Base-by-base conservation (phyloP, 2,113 vertebrate species). In the Callospermophilus lateralis region DNA sequence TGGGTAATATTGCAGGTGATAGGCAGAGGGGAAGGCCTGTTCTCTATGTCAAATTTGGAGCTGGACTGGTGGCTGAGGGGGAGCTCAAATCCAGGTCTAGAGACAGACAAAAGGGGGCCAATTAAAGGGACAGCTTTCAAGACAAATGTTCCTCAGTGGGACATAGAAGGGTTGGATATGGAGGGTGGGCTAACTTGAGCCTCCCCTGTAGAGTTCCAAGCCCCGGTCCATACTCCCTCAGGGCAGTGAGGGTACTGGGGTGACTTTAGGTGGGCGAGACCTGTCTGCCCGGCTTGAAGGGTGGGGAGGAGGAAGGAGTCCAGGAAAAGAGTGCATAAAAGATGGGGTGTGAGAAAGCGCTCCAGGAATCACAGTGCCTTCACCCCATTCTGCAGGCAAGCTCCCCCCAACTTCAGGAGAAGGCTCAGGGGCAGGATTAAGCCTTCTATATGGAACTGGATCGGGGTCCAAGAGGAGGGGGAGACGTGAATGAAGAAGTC, bases 401-500 rank as follows among this genome's bases (percentile, higher is more conserved):
- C 20, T 58, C 55, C 20, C 20, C 58, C 37, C 37, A 8, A 61
- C 16, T 6, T n/a, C n/a, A 8, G 79, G 61, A 6, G 4, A 7
- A 30, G 34, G 7, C 92, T 89, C 26, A 53, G 45, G 28, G 53
- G 37, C 10, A 8, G 72, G 42, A 67, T 19, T n/a, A 30, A 63
- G 84, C 68, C 34, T 53, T 63, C 58, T 90, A 42, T 26, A n/a
- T 22, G 53, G 70, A n/a, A n/a, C 89, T 30, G 73, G 79, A 37
- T 51, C 61, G 63, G 32, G 17, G 76, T 30, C 48, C 67, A 30
- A 39, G 68, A 76, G 70, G 37, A 65, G 37, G 32, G 30, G 37
- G 34, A 5, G 20, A 39, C 58, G 77, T 77, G 84, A 95, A 88
- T 95, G 84, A 95, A 91, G 84, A 86, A 83, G 8, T 84, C 24